Evolutionary conservation across 1,140 invertebrate species (phyloP).

Genomic region (Eriocheir sinensis): DNA sequence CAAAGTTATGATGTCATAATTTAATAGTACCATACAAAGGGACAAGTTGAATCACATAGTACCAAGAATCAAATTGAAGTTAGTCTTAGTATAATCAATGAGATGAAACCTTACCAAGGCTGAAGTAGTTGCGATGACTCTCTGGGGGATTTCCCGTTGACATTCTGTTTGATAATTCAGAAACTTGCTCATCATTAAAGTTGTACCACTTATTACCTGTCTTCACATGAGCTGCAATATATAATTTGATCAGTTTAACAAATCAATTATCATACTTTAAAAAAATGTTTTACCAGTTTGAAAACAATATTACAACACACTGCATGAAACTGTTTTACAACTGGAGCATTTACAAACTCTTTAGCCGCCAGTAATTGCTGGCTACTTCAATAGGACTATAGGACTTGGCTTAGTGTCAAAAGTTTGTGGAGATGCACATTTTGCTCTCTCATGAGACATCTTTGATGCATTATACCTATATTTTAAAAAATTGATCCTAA

Average conservation of each 20-base stretch:
- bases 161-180: conserved; percentile 59
- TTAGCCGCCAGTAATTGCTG: no score
- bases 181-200: conserved; percentile 77
- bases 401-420: no score
- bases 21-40: no score
- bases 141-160: conserved; percentile 69
- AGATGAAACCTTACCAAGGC: conserved; percentile 63
- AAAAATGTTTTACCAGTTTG: background rate
- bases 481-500: no score
- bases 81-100: background rate
- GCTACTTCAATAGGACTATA: no score
- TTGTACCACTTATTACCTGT: conserved; percentile 77
- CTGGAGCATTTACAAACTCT: background rate
- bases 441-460: no score
- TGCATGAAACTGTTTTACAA: background rate
- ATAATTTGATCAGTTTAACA: background rate
- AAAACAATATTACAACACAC: background rate
- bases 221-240: conserved; percentile 75
- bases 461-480: no score
- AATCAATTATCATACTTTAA: background rate
- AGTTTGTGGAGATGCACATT: no score
- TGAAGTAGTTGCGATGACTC: conserved; percentile 78
- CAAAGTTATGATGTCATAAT: no score
- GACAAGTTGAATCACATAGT: background rate
- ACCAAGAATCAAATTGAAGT: no score